Evolutionary conservation across 2,888 invertebrate species (phyloP).

Genomic region (Stenodema calcarata): DNA sequence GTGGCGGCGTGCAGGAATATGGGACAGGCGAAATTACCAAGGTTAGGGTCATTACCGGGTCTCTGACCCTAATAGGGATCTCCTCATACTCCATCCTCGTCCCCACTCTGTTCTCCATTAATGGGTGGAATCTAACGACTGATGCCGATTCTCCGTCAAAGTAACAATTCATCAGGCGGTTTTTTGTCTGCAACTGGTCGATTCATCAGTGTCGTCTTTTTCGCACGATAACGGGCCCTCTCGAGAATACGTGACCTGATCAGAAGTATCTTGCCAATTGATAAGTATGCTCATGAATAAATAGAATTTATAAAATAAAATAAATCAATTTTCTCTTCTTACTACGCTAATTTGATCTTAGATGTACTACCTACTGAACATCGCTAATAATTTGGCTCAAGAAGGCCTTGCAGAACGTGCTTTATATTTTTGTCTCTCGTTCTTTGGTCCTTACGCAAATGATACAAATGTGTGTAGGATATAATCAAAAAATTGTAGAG

Average conservation of each 20-base stretch:
- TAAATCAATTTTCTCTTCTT: too few relatives aligned
- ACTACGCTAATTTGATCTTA: too few relatives aligned
- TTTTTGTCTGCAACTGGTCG: not conserved
- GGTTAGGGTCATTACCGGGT: conserved; percentile 34
- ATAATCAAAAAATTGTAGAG: too few relatives aligned
- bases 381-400: too few relatives aligned
- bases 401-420: too few relatives aligned
- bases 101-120: not conserved
- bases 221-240: not conserved
- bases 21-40: conserved; percentile 34
- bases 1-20: conserved; percentile 16
- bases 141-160: not conserved
- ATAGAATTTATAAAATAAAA: too few relatives aligned
- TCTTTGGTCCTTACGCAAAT: too few relatives aligned
- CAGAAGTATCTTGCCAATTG: not conserved
- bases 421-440: too few relatives aligned
- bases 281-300: too few relatives aligned
- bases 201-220: conserved; percentile 1
- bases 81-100: not conserved
- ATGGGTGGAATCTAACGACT: not conserved
- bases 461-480: too few relatives aligned
- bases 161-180: not conserved
- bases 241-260: not conserved
- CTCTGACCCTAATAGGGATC: conserved; percentile 21
- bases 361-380: too few relatives aligned